These are phyloP conservation scores for Elegia similella DNA, from an alignment of 2,888 invertebrate genomes.

Conservation along the genomic window DNA sequence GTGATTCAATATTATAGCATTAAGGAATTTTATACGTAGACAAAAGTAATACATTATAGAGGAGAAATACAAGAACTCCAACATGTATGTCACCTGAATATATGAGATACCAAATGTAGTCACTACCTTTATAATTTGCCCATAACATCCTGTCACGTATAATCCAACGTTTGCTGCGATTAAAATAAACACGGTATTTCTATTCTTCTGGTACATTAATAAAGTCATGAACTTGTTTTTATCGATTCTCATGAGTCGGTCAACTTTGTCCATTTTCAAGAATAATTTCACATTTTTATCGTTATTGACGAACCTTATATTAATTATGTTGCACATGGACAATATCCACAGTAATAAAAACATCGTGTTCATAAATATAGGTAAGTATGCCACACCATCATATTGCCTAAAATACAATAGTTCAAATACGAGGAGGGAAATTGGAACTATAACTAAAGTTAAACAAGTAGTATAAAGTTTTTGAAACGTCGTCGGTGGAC, in stretches of 20 bases:
- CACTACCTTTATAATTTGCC: no score
- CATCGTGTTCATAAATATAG: neutral
- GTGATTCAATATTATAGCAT: constrained; percentile 20
- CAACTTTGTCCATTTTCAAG: constrained; percentile 53
- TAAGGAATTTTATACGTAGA: constrained; percentile 16
- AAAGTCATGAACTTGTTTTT: constrained; percentile 36
- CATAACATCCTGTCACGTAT: neutral
- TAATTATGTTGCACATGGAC: constrained; percentile 38
- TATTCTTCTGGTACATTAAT: constrained; percentile 32
- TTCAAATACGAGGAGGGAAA: neutral
- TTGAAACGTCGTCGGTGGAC: neutral
- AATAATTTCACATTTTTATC: constrained; percentile 44
- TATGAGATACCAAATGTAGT: neutral
- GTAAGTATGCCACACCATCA: neutral
- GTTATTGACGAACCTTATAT: constrained; percentile 50
- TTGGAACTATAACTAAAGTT: neutral
- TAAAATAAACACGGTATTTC: neutral
- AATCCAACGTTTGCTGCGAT: neutral
- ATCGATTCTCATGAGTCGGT: constrained; percentile 49
- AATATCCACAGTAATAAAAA: constrained; percentile 30
- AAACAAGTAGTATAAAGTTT: neutral
- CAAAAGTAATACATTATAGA: constrained; percentile 25
- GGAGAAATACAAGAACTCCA: constrained; percentile 26
- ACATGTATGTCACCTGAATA: constrained; percentile 9
- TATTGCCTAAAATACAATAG: neutral